These are phyloP conservation scores for Epizoanthus rinbou DNA, from an alignment of 92 coral and sea anemone species.

Conservation along the genomic window DNA sequence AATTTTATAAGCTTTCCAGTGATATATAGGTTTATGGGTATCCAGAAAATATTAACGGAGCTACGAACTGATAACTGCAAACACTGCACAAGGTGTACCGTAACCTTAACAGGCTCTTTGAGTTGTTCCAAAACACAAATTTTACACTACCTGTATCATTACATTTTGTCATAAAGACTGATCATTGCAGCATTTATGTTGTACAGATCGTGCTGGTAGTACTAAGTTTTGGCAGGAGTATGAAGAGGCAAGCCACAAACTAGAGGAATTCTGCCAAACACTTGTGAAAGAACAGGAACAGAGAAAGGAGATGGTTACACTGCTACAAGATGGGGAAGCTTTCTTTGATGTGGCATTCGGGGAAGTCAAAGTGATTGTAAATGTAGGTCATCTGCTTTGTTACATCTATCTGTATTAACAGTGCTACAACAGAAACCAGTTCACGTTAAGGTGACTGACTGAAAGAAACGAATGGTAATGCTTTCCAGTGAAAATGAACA, in stretches of 20 bases:
- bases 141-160: not conserved
- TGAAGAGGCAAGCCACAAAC: conserved; percentile 84
- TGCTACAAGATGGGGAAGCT: conserved; percentile 88
- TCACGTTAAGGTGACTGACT: no score
- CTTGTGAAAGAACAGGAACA: conserved; percentile 77
- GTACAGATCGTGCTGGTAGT: conserved; percentile 92
- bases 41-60: no score
- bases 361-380: conserved; percentile 94
- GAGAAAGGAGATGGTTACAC: conserved; percentile 55
- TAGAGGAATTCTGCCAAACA: conserved; percentile 78
- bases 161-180: not conserved
- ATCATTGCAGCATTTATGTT: not conserved
- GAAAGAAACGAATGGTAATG: no score
- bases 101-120: not conserved
- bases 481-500: no score
- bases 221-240: conserved; percentile 91
- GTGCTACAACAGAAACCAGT: no score
- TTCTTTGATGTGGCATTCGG: conserved; percentile 90
- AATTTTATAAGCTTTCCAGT: no score
- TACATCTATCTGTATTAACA: no score
- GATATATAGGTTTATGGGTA: no score
- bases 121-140: no score
- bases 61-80: no score
- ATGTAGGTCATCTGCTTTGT: conserved; percentile 65
- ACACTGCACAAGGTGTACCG: no score